Percentiles rank a stretch among this genome's conserved stretches.
phyloP scores from a whole-genome alignment of 1,140 invertebrate genomes.

The Bombyx mandarina region DNA sequence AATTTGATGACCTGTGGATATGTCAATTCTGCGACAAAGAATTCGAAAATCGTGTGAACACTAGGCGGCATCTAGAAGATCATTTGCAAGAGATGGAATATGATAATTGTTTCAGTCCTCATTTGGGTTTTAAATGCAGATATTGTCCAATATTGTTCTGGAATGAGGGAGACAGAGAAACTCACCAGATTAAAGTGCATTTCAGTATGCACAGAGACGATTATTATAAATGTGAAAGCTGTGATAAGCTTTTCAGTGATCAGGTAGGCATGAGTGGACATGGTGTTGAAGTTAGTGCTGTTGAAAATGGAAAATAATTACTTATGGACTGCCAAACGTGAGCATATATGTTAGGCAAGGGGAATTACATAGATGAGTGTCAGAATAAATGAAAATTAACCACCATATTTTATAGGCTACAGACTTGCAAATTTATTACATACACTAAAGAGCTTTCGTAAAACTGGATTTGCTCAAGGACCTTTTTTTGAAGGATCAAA shows the following conservation, averaged over 20 bases:
- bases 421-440: too few species aligned
- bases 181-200: constrained; percentile 50
- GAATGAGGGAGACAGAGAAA: constrained; percentile 62
- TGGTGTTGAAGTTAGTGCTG: too few species aligned
- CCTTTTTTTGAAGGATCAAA: too few species aligned
- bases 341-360: too few species aligned
- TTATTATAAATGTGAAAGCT: constrained; percentile 57
- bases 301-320: too few species aligned
- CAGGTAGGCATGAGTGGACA: constrained; percentile 37
- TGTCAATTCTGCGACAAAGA: constrained; percentile 69
- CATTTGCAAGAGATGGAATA: constrained; percentile 48
- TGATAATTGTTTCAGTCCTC: constrained; percentile 65
- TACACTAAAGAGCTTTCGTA: too few species aligned
- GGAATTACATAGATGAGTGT: too few species aligned
- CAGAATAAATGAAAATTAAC: too few species aligned
- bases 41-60: constrained; percentile 48
- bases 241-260: constrained; percentile 56
- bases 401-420: too few species aligned
- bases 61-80: constrained; percentile 50
- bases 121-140: constrained; percentile 62
- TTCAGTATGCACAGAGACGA: constrained; percentile 46
- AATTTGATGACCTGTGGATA: constrained; percentile 62
- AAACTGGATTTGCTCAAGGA: too few species aligned
- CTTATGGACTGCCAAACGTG: too few species aligned
- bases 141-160: constrained; percentile 63